Base-by-base conservation (phyloP, 2,797 vertebrate genomes). In the Fratercula arctica region DNA sequence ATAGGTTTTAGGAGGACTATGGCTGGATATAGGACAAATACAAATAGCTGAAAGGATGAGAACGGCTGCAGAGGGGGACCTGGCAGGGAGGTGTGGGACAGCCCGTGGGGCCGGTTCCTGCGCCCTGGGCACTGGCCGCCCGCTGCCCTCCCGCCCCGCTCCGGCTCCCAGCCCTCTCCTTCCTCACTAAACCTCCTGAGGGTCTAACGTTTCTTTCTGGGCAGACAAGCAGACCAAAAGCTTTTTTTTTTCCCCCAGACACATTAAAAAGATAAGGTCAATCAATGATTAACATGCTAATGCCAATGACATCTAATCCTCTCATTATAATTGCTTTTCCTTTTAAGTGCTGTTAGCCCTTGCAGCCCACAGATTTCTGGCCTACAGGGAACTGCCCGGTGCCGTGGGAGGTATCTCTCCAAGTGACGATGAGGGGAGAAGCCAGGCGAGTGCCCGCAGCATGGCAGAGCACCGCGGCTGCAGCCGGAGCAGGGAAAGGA, bases 41-140 rank as follows among this genome's bases (percentile, higher is more conserved):
- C 13, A 41, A 7, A 8, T 1, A 29, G 67, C 48, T 46, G 61
- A 6, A 19, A 15, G 70, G 73, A 14, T 12, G 53, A 7, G 19
- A 51, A 20, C 0, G 9, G 70, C 45, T 68, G 67, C 86, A 31
- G 31, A 9, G 26, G 26, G 17, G 57, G 1, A 39, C 25, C 56
- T 21, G 59, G 59, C 72, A 23, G 1, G 11, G 78, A 63, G 29
- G 41, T n/a, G 45, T 39, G 50, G 31, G 50, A n/a, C 70, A 50
- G 28, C 63, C 28, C 17, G 0, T 0, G 6, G 43, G 43, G 28
- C 21, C 0, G 0, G 20, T 15, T 50, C 46, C 83, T 48, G 79
- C 63, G 29, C 33, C 46, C 43, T 10, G 60, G 23, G 33, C 28
- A 19, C 13, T 6, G 11, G 56, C 41, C 8, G 12, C 28, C 33